Percentiles rank a stretch among this genome's conserved stretches.
Conservation (phyloP, 2,113 vertebrate genomes). For the Psilopsiagon aurifrons region DNA sequence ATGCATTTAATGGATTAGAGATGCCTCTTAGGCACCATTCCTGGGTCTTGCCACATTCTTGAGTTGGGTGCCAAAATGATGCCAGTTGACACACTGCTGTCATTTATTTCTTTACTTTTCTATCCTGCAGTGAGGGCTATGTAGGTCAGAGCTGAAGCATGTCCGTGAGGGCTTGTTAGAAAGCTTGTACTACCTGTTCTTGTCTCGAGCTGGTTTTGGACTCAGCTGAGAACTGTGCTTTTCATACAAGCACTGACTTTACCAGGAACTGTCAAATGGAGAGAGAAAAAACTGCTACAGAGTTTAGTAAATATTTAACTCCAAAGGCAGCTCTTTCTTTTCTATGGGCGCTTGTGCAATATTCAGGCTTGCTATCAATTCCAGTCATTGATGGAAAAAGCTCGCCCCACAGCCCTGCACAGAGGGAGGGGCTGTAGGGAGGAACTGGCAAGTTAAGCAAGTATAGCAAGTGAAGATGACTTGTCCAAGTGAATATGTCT, state of each 20-base stretch:
- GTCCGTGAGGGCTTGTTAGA: not conserved
- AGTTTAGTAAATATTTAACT: not conserved
- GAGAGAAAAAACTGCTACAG: not conserved
- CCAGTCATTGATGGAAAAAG: not conserved
- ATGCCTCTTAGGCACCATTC: not conserved
- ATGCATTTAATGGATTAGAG: conserved; percentile 2
- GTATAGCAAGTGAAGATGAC: not conserved
- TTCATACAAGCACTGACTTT: not conserved
- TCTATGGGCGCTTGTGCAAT: not conserved
- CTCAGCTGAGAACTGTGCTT: not conserved
- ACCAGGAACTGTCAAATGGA: not conserved
- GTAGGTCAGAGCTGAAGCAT: not conserved
- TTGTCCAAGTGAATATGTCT: not conserved
- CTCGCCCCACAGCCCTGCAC: not conserved
- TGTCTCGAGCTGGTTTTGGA: not conserved
- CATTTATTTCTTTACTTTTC: conserved; percentile 30
- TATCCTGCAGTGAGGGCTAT: not conserved
- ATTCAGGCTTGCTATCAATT: not conserved
- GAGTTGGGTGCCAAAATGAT: not conserved
- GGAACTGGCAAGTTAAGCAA: not conserved
- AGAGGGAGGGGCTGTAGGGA: not conserved
- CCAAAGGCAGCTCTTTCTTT: not conserved
- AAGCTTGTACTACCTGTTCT: not conserved
- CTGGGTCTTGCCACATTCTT: not conserved
- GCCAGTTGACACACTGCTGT: not conserved